phyloP scores from a whole-genome alignment of 2,797 vertebrate species.

The Centroberyx gerrardi region DNA sequence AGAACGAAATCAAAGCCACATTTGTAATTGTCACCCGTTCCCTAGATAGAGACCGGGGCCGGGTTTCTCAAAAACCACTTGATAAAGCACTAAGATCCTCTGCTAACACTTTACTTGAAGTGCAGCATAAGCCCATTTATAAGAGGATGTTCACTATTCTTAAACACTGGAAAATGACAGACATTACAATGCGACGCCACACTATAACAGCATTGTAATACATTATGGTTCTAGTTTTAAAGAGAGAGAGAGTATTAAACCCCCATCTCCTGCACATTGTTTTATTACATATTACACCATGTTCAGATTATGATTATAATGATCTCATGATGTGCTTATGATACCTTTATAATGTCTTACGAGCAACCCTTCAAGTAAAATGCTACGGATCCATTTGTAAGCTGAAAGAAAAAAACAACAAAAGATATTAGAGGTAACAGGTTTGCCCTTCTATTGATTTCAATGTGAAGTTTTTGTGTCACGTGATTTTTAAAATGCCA shows the following conservation, averaged over 20 bases:
- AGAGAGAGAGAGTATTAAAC: no score
- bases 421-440: slow-evolving; percentile 25
- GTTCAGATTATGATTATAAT: neutral
- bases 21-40: neutral
- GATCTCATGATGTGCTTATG: neutral
- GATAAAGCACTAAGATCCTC: neutral
- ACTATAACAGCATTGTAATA: no score
- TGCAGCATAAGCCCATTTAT: neutral
- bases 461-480: no score
- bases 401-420: neutral
- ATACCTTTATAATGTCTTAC: neutral
- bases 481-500: neutral
- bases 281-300: neutral
- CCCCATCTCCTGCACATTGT: neutral
- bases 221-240: no score
- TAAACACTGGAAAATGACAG: neutral
- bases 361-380: neutral
- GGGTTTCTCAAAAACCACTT: slow-evolving; percentile 5
- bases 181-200: neutral
- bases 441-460: neutral
- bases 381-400: neutral
- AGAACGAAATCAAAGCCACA: neutral
- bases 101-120: slow-evolving; percentile 1
- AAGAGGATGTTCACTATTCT: neutral
- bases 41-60: neutral